Evolutionary conservation across 2,797 vertebrate species (phyloP).

Genomic region (Molossus molossus): DNA sequence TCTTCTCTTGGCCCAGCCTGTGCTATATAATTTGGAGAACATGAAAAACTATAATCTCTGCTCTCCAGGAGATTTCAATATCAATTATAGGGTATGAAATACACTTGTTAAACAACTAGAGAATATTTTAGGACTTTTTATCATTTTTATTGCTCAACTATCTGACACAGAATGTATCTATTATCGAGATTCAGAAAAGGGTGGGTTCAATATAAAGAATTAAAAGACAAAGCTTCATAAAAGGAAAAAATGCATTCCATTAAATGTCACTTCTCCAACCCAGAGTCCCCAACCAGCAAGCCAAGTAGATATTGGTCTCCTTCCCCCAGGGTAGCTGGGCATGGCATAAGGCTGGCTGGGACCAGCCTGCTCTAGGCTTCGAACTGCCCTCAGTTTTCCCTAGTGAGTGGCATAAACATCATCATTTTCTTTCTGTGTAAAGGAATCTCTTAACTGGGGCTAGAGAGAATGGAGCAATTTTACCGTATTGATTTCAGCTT

Average conservation of each 20-base stretch:
- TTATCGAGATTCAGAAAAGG: slow-evolving; percentile 13
- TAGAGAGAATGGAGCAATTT: slow-evolving; percentile 8
- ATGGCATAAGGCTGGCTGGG: background rate
- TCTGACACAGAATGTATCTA: background rate
- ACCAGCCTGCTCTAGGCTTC: background rate
- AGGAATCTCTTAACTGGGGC: background rate
- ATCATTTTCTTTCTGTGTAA: background rate
- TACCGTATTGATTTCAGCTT: slow-evolving; percentile 66
- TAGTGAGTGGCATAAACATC: background rate
- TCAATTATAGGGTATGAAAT: slow-evolving; percentile 27
- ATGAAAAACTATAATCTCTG: slow-evolving; percentile 28
- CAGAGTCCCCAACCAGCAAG: background rate
- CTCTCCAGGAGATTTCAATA: background rate
- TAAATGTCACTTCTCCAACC: background rate
- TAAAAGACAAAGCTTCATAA: background rate
- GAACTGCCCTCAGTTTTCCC: background rate
- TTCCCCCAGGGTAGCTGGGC: background rate
- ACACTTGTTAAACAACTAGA: background rate
- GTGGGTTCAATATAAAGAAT: background rate
- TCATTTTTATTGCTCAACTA: background rate
- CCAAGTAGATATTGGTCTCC: background rate
- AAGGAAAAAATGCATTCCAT: background rate
- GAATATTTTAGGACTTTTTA: background rate
- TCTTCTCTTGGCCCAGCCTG: slow-evolving; percentile 16
- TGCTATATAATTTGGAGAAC: background rate